phyloP scores from a whole-genome alignment of 2,797 vertebrate genomes.

The Pangasius djambal region DNA sequence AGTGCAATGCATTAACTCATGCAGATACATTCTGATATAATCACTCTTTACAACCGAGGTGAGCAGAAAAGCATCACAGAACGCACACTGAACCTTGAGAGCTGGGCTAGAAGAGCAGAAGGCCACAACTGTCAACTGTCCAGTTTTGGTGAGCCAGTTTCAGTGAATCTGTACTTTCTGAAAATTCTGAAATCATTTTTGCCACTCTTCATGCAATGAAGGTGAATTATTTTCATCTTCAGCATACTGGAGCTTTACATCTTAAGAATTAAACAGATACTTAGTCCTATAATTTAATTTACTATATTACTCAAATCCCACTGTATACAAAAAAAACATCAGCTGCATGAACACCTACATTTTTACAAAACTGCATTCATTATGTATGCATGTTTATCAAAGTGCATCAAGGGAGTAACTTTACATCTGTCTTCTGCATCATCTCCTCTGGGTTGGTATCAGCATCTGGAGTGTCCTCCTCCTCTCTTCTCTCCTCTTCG shows the following conservation, averaged over 20 bases:
- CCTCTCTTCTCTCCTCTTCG: conserved; percentile 66
- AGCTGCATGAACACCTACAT: background rate
- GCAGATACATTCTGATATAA: background rate
- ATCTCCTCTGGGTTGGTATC: conserved; percentile 71
- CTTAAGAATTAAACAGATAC: background rate
- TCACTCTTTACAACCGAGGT: background rate
- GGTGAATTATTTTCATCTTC: background rate
- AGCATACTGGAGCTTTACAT: background rate
- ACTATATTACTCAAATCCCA: background rate
- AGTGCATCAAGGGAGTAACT: conserved; percentile 42
- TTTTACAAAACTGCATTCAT: background rate
- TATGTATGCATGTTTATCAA: background rate
- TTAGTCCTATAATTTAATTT: background rate
- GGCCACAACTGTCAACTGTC: background rate
- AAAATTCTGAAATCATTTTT: background rate
- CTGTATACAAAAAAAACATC: background rate
- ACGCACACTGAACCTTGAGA: background rate
- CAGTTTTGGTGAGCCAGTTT: background rate
- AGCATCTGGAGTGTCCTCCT: conserved; percentile 70
- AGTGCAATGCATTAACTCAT: background rate
- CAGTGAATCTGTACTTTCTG: background rate
- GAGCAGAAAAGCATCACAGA: background rate
- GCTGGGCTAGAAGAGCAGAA: background rate
- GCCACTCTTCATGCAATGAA: background rate
- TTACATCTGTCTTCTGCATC: conserved; percentile 65